Evolutionary conservation across 2,888 invertebrate genomes (phyloP).

Genomic region (Himalopsyche kuldschensis): DNA sequence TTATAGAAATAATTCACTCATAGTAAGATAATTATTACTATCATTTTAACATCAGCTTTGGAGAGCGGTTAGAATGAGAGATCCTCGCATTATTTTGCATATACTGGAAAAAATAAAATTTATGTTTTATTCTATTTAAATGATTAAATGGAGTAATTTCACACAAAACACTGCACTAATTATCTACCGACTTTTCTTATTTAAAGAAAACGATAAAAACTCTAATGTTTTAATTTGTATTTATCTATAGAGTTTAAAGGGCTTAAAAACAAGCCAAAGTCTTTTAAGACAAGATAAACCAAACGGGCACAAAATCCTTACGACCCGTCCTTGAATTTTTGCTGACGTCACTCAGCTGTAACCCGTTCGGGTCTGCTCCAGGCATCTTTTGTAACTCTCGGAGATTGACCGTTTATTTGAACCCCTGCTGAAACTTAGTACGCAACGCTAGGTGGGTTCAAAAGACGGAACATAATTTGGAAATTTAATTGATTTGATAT

Average conservation of each 20-base stretch:
- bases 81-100: too few species aligned
- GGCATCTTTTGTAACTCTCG: background rate
- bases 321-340: background rate
- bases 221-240: too few species aligned
- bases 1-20: too few species aligned
- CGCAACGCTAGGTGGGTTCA: background rate
- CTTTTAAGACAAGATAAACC: background rate
- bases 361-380: background rate
- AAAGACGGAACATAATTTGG: background rate
- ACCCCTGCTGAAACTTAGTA: background rate
- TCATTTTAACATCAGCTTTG: too few species aligned
- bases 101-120: too few species aligned
- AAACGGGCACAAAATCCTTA: background rate
- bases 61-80: too few species aligned
- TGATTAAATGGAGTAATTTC: too few species aligned
- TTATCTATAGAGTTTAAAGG: background rate
- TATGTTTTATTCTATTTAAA: too few species aligned
- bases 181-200: too few species aligned
- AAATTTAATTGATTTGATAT: background rate
- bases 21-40: too few species aligned
- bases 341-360: background rate
- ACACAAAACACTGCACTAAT: too few species aligned
- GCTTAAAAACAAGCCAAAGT: background rate
- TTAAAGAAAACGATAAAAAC: too few species aligned
- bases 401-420: background rate